A percentile compares a stretch with the other conserved stretches of the same genome.
Conservation (phyloP, 2,113 vertebrate species). For the Rhipidura dahli region DNA sequence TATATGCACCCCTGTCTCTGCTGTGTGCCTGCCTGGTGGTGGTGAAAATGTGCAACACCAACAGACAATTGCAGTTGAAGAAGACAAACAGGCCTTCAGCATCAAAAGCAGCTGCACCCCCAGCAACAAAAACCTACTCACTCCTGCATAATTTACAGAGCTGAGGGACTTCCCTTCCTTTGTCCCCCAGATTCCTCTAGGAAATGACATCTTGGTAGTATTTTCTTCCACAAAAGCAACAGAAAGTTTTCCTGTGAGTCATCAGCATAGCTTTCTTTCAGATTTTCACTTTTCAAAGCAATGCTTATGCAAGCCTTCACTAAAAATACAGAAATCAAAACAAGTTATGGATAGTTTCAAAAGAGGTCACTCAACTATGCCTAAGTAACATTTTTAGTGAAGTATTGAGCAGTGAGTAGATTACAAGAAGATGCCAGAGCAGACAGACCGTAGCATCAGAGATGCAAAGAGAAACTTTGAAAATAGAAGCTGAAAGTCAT, state of each 20-base stretch:
- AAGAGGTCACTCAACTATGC: background rate
- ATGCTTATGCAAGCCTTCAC: background rate
- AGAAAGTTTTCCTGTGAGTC: background rate
- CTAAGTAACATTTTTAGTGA: constrained; percentile 42
- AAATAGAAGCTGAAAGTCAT: constrained; percentile 9
- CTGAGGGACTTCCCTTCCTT: background rate
- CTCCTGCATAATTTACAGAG: constrained; percentile 4
- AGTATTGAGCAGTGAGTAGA: constrained; percentile 20
- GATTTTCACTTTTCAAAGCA: constrained; percentile 11
- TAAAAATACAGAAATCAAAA: constrained; percentile 30
- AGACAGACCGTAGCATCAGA: constrained; percentile 5
- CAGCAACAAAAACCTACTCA: background rate
- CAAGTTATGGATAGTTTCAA: constrained; percentile 4
- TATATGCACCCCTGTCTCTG: background rate
- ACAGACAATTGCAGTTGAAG: background rate
- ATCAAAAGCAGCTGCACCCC: background rate
- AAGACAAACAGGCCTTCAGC: background rate
- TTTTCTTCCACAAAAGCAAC: background rate
- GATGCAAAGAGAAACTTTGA: constrained; percentile 29
- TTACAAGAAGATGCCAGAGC: constrained; percentile 20
- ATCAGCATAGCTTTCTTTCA: background rate
- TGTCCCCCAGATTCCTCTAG: background rate
- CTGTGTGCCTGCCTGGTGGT: background rate
- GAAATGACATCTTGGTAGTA: background rate
- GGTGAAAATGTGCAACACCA: background rate